Conservation (phyloP, 2,113 vertebrate species). For the Oreochromis niloticus region DNA sequence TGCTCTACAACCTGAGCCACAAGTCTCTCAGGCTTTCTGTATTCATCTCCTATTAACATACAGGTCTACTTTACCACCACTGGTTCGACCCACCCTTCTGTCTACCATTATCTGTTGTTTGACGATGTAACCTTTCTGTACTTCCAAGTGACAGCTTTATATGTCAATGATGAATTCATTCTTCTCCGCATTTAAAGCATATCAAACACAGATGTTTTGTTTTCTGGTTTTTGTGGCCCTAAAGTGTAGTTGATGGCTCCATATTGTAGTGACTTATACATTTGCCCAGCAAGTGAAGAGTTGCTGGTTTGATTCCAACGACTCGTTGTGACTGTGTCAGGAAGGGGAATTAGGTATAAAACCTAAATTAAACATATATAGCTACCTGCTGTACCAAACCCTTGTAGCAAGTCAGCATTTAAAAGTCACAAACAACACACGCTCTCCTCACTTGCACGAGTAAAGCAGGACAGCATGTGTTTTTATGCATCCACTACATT, state of each 20-base stretch:
- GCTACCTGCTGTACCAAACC: neutral
- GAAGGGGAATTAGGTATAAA: neutral
- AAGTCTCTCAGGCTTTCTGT: neutral
- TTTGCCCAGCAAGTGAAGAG: neutral
- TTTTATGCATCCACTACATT: neutral
- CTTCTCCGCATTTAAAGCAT: neutral
- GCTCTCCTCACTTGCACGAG: neutral
- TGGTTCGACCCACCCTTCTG: neutral
- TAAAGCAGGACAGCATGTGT: neutral
- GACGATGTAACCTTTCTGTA: neutral
- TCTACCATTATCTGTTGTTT: neutral
- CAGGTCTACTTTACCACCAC: no score
- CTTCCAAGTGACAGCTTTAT: neutral
- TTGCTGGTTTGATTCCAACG: neutral
- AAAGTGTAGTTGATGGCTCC: neutral
- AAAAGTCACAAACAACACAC: neutral
- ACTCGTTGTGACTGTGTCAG: neutral
- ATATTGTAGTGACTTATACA: neutral
- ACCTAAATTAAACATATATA: neutral
- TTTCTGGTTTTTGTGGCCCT: neutral
- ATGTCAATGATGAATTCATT: neutral
- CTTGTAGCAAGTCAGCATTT: neutral
- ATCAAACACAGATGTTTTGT: neutral
- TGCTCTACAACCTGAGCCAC: no score
- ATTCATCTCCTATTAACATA: neutral